Evolutionary conservation across 2,797 vertebrate genomes (phyloP), one percentile per base, ranked within the genome.

Genomic region (Netta rufina): DNA sequence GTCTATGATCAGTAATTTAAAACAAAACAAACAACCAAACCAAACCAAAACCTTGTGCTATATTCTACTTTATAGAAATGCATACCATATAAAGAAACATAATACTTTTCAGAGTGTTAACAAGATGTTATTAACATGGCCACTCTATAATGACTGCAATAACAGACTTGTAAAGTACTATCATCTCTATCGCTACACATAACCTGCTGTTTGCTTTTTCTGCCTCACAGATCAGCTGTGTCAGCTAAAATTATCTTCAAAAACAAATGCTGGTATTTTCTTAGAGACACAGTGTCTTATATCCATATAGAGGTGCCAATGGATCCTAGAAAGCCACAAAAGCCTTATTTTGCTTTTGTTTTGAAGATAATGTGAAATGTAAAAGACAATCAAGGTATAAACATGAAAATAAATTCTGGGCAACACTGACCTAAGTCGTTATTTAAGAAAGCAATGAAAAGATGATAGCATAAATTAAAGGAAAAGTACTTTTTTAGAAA

Each of bases 201-300:
- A 95, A 45, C 16, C 9, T 64, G 4, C 32, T 69, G 33, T 64
- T 87, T 75, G 39, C 43, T 53, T 83, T 81, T 89, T 84, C 66
- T 86, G 76, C 66, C 51, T 79, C 58, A 93, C 7, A 90, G 56
- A 89, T 66, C 0, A 5, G 41, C 60, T 74, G 32, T 78, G 39
- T 54, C 62, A 93, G 62, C 56, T 88, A 81, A 88, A 84, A 69
- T 66, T 27, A 81, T 66, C 51, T 91, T 89, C 41, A 71, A 80
- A 80, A 95, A 79, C 43, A 89, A 79, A 82, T 22, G 18, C 4
- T 76, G n/a, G 5, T 28, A 61, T 69, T 83, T 91, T 57, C 53
- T 85, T 60, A 70, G 39, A 88, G 49, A 38, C 25, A 87, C n/a
- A 71, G 30, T 5, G 13, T 57, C 51, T 88, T 64, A 79, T 43